Base-by-base conservation (phyloP, 2,888 invertebrate species). In the Eupithecia subumbrata region DNA sequence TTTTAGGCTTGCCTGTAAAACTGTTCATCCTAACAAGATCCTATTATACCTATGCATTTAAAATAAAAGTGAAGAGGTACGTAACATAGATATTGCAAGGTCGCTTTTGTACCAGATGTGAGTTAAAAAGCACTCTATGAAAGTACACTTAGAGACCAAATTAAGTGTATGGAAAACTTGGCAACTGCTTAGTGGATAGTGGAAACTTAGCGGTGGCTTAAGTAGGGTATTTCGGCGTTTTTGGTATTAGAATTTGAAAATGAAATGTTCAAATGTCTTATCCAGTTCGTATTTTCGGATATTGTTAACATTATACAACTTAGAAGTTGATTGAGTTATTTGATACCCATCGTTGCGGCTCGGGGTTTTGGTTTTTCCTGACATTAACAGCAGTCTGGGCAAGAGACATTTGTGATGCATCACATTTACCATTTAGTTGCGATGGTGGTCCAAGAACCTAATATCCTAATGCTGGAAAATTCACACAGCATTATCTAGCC, bases 181-280 rank as follows among this genome's bases (percentile, higher is more conserved):
- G 86, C 82, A 82, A 84, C 83, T 85, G 87, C 85, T 88, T 86
- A 83, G 83, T 82, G 82, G 84, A 85, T 86, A 86, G 87, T 86
- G 87, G 83, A 84, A 84, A 85, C 85, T 86, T 85, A 81, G 82
- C 43, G 45, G 64, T 79, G 79, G 80, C 73, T 8, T 74, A 82
- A 84, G 80, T 72, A 30, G 78, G 18, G 45, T 74, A 78, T 63
- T 74, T 7, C n/a, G 75, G 83, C 82, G 82, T 48, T 60, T 73
- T 73, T 30, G 0, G 22, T 25, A 30, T 40, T 67, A 67, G 4
- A 67, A 18, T 9, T 25, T 64, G 30, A 60, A 60, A 25, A 12
- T 60, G 60, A 25, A 25, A 60, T 60, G 25, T 60, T 22, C 8
- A 12, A 56, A 56, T 56, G 12, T 22, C 56, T 56, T 22, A 56